Conservation (phyloP, 2,888 invertebrate species). For the Argyresthia goedartella region DNA sequence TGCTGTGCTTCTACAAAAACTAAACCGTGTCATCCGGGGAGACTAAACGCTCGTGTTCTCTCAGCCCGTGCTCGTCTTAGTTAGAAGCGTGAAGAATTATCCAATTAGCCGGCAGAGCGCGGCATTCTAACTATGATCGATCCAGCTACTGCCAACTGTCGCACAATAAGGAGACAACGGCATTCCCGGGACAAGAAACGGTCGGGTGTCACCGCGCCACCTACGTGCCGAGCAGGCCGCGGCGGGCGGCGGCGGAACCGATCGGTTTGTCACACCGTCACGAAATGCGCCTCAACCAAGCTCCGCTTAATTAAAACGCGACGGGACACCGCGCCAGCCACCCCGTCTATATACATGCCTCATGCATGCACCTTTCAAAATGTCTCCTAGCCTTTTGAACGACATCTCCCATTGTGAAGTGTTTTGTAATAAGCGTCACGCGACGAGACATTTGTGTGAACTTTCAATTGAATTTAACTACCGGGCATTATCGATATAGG, state of each 20-base stretch:
- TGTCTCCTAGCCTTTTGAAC: slow-evolving; percentile 26
- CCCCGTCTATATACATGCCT: slow-evolving; percentile 24
- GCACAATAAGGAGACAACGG: slow-evolving; percentile 57
- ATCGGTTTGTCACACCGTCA: slow-evolving; percentile 58
- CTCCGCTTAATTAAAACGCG: slow-evolving; percentile 62
- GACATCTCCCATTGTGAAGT: slow-evolving; percentile 48
- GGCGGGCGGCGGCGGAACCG: slow-evolving; percentile 47
- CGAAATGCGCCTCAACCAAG: slow-evolving; percentile 50
- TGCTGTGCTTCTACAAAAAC: slow-evolving; percentile 28
- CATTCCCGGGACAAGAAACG: slow-evolving; percentile 49
- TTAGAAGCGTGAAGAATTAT: slow-evolving; percentile 49
- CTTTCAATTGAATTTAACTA: slow-evolving; percentile 44
- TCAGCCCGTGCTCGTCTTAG: slow-evolving; percentile 37
- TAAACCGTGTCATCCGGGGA: slow-evolving; percentile 26
- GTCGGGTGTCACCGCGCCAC: slow-evolving; percentile 51
- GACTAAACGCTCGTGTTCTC: slow-evolving; percentile 15
- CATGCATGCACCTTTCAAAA: slow-evolving; percentile 32
- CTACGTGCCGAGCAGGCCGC: slow-evolving; percentile 39
- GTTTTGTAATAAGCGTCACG: slow-evolving; percentile 36
- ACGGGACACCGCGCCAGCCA: slow-evolving; percentile 54
- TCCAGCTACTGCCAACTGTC: slow-evolving; percentile 47
- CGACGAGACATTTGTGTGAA: slow-evolving; percentile 34
- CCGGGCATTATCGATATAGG: slow-evolving; percentile 42
- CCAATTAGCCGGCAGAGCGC: slow-evolving; percentile 51
- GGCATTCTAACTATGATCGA: slow-evolving; percentile 41